phyloP scores from a whole-genome alignment of 2,113 vertebrate species.

The Penelope pileata region DNA sequence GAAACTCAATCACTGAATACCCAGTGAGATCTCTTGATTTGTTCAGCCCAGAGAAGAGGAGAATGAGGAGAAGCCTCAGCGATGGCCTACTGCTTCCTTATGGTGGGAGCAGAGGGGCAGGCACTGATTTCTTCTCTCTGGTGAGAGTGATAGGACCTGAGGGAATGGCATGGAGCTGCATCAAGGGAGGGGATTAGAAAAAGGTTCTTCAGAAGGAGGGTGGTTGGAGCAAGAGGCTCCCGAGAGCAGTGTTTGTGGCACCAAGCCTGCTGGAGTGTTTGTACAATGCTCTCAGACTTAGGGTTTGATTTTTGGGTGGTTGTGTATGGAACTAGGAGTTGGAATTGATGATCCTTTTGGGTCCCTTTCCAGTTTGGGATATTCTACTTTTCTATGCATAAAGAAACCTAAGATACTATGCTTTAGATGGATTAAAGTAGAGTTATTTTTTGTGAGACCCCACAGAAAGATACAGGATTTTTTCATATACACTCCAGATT shows the following conservation, averaged over 20 bases:
- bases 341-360: neutral
- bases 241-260: neutral
- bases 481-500: neutral
- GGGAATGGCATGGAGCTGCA: neutral
- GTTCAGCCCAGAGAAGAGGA: too few species aligned
- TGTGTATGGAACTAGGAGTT: neutral
- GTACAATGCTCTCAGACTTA: neutral
- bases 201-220: neutral
- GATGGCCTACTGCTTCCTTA: too few species aligned
- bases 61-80: too few species aligned
- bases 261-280: neutral
- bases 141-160: neutral
- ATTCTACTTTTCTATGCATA: neutral
- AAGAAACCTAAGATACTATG: neutral
- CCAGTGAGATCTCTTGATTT: too few species aligned
- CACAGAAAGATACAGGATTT: neutral
- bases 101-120: too few species aligned
- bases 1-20: neutral
- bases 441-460: neutral
- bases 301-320: neutral
- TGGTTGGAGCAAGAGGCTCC: neutral
- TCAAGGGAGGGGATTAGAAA: neutral
- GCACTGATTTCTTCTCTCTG: too few species aligned
- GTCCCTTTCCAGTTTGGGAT: neutral
- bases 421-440: neutral